phyloP scores from a whole-genome alignment of 2,888 invertebrate genomes.

The Panopea generosa region DNA sequence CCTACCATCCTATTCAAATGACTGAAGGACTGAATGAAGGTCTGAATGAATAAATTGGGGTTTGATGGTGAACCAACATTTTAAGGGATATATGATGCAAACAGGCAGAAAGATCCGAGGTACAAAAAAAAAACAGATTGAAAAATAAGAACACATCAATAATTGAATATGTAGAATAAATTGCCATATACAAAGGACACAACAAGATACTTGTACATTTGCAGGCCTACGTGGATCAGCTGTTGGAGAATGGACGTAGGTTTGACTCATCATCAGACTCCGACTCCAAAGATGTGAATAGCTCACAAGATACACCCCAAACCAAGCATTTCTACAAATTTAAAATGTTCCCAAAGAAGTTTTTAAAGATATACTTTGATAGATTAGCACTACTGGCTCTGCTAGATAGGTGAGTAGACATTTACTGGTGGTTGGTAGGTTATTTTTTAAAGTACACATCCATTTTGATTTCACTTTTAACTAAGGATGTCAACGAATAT shows the following conservation, averaged over 20 bases:
- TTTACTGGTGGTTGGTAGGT: too few relatives aligned
- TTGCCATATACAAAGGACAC: too few relatives aligned
- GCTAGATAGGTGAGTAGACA: slow-evolving; percentile 89
- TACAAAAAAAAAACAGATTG: too few relatives aligned
- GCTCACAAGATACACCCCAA: slow-evolving; percentile 81
- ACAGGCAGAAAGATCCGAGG: too few relatives aligned
- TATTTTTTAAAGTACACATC: background rate
- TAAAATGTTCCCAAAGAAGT: slow-evolving; percentile 88
- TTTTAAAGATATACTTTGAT: slow-evolving; percentile 95
- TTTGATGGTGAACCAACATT: too few relatives aligned
- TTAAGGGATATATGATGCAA: too few relatives aligned
- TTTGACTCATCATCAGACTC: slow-evolving; percentile 72
- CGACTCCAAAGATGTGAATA: slow-evolving; percentile 72
- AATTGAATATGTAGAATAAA: too few relatives aligned
- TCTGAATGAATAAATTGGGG: too few relatives aligned
- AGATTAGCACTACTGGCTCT: slow-evolving; percentile 95
- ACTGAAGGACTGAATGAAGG: too few relatives aligned
- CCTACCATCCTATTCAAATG: too few relatives aligned
- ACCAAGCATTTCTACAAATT: slow-evolving; percentile 90
- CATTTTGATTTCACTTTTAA: background rate
- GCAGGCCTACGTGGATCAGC: slow-evolving; percentile 74
- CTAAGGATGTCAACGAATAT: too few relatives aligned
- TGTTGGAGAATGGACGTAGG: slow-evolving; percentile 69
- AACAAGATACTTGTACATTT: slow-evolving; percentile 16
- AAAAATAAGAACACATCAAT: too few relatives aligned